A percentile compares a stretch with the other conserved stretches of the same genome.
phyloP scores from a whole-genome alignment of 2,113 vertebrate species.

The Scalopus aquaticus region DNA sequence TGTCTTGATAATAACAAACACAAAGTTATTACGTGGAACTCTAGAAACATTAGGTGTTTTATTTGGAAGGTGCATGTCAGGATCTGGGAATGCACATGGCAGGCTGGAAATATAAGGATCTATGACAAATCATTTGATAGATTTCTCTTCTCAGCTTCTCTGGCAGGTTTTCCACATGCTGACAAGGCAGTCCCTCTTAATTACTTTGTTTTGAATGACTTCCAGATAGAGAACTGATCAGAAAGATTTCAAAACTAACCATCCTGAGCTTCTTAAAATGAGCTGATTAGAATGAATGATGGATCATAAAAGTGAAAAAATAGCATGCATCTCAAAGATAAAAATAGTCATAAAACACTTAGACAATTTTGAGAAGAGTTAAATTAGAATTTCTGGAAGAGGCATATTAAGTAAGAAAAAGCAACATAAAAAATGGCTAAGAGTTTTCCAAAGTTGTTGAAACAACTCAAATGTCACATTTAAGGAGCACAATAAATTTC shows the following conservation, averaged over 20 bases:
- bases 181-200: background rate
- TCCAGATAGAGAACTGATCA: background rate
- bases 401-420: background rate
- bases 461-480: background rate
- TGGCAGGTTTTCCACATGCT: conserved; percentile 5
- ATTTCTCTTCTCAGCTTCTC: background rate
- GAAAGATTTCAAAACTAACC: conserved; percentile 25
- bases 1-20: background rate
- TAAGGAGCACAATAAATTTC: background rate
- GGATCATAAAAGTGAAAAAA: background rate
- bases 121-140: background rate
- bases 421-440: background rate
- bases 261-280: background rate
- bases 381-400: background rate
- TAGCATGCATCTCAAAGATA: background rate
- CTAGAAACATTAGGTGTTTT: background rate
- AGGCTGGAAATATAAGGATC: background rate
- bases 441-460: conserved; percentile 12
- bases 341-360: background rate
- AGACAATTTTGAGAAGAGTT: background rate
- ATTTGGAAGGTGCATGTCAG: background rate
- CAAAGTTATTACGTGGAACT: background rate
- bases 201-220: conserved; percentile 21
- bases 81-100: background rate
- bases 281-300: background rate